Percentiles rank a stretch among this genome's conserved stretches.
These are phyloP conservation scores for Casuarius casuarius DNA, from an alignment of 2,113 vertebrate genomes.

Conservation along the genomic window DNA sequence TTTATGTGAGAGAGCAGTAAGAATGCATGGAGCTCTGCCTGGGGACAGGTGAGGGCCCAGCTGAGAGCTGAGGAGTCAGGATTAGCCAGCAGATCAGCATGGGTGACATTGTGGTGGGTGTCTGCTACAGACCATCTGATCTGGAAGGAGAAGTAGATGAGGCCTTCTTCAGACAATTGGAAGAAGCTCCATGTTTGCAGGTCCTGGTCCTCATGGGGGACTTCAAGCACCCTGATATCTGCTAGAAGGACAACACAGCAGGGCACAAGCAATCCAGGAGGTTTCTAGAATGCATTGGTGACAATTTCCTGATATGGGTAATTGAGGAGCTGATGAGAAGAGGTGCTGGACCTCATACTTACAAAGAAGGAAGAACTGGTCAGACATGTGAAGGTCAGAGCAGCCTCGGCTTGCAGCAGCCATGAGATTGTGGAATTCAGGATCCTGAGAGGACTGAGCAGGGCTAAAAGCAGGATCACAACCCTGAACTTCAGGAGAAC, in stretches of 20 bases:
- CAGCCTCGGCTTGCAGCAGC: neutral
- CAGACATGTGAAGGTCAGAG: neutral
- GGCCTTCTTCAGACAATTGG: neutral
- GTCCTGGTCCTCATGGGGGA: neutral
- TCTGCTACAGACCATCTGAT: neutral
- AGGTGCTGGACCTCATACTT: neutral
- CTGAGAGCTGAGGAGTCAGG: neutral
- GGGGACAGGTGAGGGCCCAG: neutral
- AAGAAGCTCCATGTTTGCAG: neutral
- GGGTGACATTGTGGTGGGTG: no score
- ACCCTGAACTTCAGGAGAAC: neutral
- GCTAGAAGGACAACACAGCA: neutral
- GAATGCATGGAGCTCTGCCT: neutral
- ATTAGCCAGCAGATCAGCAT: neutral
- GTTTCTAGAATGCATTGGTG: neutral
- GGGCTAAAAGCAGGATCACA: neutral
- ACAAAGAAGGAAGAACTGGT: neutral
- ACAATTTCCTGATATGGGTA: neutral
- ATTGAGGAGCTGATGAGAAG: neutral
- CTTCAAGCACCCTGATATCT: neutral
- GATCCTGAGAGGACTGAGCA: neutral
- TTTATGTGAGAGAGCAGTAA: neutral
- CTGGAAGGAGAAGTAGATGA: neutral
- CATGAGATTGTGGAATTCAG: neutral
- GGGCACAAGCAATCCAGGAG: neutral